phyloP scores from a whole-genome alignment of 1,140 invertebrate species.

The Muscidifurax raptorellus region DNA sequence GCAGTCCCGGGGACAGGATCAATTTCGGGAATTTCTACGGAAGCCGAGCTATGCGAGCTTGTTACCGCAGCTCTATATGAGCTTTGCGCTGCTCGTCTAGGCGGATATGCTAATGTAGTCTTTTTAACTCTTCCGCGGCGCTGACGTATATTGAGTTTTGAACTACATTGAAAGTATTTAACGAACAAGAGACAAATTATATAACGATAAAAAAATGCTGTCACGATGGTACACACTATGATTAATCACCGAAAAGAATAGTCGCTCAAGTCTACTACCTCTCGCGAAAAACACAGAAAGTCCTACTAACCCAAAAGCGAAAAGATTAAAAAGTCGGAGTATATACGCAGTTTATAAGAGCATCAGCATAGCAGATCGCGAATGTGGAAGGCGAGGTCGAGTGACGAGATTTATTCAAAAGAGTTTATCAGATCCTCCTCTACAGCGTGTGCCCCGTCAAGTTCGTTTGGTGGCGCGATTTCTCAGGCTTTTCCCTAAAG shows the following conservation, averaged over 20 bases:
- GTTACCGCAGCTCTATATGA: background rate
- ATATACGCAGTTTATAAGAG: too few relatives aligned
- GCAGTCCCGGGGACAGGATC: background rate
- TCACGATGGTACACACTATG: too few relatives aligned
- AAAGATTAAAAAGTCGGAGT: background rate
- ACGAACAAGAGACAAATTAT: too few relatives aligned
- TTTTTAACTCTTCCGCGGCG: too few relatives aligned
- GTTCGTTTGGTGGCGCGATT: constrained; percentile 34
- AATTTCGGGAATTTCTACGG: constrained; percentile 20
- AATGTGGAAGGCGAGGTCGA: background rate
- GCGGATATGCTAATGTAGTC: too few relatives aligned
- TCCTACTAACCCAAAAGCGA: background rate
- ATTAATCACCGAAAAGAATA: too few relatives aligned
- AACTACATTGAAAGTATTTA: too few relatives aligned
- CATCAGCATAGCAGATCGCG: too few relatives aligned
- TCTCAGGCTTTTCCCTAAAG: constrained; percentile 26
- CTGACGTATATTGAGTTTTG: too few relatives aligned
- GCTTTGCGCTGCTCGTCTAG: too few relatives aligned
- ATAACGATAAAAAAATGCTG: too few relatives aligned
- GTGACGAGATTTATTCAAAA: constrained; percentile 38
- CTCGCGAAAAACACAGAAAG: background rate
- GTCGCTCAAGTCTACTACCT: too few relatives aligned
- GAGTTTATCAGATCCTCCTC: constrained; percentile 34
- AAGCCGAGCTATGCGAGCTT: background rate
- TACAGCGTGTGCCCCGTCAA: background rate